phyloP scores from a whole-genome alignment of 2,797 vertebrate genomes.

The Echiichthys vipera region DNA sequence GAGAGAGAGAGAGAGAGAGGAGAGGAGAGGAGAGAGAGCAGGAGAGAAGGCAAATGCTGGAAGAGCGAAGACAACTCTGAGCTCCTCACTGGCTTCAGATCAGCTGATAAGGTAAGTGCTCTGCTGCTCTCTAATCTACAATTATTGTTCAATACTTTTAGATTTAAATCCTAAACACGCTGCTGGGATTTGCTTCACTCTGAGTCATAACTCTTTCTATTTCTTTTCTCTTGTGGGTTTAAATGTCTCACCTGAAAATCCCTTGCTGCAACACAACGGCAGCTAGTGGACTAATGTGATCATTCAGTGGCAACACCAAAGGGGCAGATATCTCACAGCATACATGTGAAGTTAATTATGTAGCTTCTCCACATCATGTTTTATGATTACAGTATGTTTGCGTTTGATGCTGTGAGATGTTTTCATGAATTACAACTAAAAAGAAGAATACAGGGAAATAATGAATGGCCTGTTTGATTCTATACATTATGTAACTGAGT shows the following conservation, averaged over 20 bases:
- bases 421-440: background rate
- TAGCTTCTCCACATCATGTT: background rate
- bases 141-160: constrained; percentile 5
- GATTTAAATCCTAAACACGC: background rate
- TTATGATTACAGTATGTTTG: background rate
- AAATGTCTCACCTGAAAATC: background rate
- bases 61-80: constrained; percentile 66
- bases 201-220: background rate
- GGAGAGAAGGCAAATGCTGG: constrained; percentile 66
- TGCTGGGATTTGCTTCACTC: background rate
- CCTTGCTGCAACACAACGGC: background rate
- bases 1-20: constrained; percentile 27
- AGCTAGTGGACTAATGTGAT: constrained; percentile 10
- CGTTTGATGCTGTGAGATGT: background rate
- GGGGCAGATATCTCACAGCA: constrained; percentile 9
- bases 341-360: background rate
- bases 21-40: constrained; percentile 55
- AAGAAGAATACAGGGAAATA: background rate
- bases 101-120: constrained; percentile 83
- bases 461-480: background rate
- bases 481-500: background rate
- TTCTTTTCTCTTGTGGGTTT: background rate
- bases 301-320: constrained; percentile 1
- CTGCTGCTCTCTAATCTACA: constrained; percentile 29
- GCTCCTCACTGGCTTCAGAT: constrained; percentile 76